Base-by-base conservation (phyloP, 92 coral and sea anemone species). In the Zoanthus solanderi region DNA sequence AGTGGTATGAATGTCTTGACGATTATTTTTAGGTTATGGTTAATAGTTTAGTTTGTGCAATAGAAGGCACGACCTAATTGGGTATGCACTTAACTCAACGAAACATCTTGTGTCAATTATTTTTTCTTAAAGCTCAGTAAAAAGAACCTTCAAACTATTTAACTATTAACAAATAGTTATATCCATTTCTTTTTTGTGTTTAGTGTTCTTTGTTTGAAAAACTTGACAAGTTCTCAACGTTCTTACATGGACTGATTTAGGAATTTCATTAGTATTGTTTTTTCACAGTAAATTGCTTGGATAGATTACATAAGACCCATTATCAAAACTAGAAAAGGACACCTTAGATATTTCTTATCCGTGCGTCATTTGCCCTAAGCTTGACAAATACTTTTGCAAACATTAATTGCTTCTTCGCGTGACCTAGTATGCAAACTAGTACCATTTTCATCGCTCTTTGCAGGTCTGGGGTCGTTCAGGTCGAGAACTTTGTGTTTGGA, bases 401-500 rank as follows among this genome's bases (percentile, higher is more conserved):
- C 6, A 50, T 31, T 42, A 12, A 17, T 34, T 29, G 16, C 31
- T 23, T 37, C 28, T 67, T 81, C 85, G 85, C 85, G 85, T 81
- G 85, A 81, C 85, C 47, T 45, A 42, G 13, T 81, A 66, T 81
- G 85, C 75, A 66, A 81, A 81, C 75, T 81, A 81, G 56, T 10
- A 42, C 9, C 13, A 15, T 71, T 45, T 68, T 30, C n/a, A 9
- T 45, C 67, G 12, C 18, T 45, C 58, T 52, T 52, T 9, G 54
- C 29, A 66, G 66, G 65, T 47, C 34, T 81, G 75, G 63, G 85
- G 85, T 81, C 85, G 85, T 32, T 12, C 73, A n/a, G 85, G 85
- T 81, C 85, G 85, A n/a, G 69, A 63, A 12, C 17, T n/a, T 31
- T 30, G 74, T 29, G 28, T 65, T 54, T 28, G 54, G 29, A 44